Evolutionary conservation across 2,797 vertebrate species (phyloP), one percentile per base, ranked within the genome.

Genomic region (Chlorospingus flavigularis): DNA sequence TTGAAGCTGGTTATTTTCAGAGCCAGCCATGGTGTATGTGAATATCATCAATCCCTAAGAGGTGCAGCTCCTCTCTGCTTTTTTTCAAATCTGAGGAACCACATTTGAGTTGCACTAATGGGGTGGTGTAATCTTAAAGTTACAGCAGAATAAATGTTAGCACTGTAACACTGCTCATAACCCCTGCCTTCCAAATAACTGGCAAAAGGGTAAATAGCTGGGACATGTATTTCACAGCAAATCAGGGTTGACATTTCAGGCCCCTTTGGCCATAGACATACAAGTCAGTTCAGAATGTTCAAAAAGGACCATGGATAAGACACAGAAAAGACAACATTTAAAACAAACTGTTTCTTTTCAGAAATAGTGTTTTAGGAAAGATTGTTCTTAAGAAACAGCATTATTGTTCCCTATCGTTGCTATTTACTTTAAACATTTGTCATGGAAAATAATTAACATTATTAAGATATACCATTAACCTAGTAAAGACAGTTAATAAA

Each of bases 1-100:
- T 18, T 35, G 87, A 75, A 89, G 55, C 48, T 51, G 60, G 60
- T 62, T 92, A 82, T 92, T 92, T 92, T 62, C 81, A 95, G 77
- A 94, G 43, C 67, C 25, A 65, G 31, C 19, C 28, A 37, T 35
- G 31, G 65, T 45, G 17, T 28, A 24, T 45, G 33, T 90, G 39
- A 54, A 13, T 58, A 58, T 14, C 53, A 42, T 23, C 37, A 60
- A 21, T 11, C 48, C 68, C 65, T 28, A 19, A 66, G 61, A 75
- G 50, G 14, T 47, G n/a, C 45, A 60, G 71, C 63, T 85, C 62
- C 48, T 39, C n/a, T 63, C 72, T 18, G 60, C 11, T 63, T 24
- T 58, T 90, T 65, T 39, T 70, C 55, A 73, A 45, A 53, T 31
- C 66, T 57, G 45, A 71, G 57, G 61, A 94, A 8, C 30, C 2